phyloP scores from a whole-genome alignment of 1,140 invertebrate genomes.

The Leguminivora glycinivorella region DNA sequence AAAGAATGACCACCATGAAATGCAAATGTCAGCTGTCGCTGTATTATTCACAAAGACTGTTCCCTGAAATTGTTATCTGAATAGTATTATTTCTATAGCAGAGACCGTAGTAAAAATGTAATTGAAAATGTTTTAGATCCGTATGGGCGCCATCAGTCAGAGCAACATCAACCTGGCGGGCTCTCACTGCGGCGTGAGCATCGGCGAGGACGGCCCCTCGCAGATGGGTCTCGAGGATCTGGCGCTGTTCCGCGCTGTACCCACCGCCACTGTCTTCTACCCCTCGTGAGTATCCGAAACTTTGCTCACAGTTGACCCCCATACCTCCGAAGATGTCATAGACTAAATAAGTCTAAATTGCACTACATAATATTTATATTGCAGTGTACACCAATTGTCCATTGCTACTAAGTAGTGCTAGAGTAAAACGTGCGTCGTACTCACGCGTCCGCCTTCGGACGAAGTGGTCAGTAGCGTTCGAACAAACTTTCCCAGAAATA shows the following conservation, averaged over 20 bases:
- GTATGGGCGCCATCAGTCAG: slow-evolving; percentile 99
- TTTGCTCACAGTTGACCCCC: not conserved
- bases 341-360: not conserved
- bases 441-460: slow-evolving; percentile 7
- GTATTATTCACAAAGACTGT: not conserved
- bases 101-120: not conserved
- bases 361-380: slow-evolving; percentile 5
- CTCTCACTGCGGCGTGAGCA: slow-evolving; percentile 97
- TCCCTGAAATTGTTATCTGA: not conserved
- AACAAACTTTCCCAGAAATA: not conserved
- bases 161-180: slow-evolving; percentile 97
- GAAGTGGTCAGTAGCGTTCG: slow-evolving; percentile 23
- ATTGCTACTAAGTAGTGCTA: slow-evolving; percentile 1
- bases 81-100: no score
- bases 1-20: no score
- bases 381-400: slow-evolving; percentile 13
- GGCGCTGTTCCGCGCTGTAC: slow-evolving; percentile 96
- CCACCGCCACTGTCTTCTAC: slow-evolving; percentile 97
- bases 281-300: slow-evolving; percentile 79
- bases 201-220: slow-evolving; percentile 98
- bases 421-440: slow-evolving; percentile 20
- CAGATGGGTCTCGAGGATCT: slow-evolving; percentile 99
- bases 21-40: no score
- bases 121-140: slow-evolving; percentile 82
- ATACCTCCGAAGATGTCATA: no score